phyloP scores from a whole-genome alignment of 2,797 vertebrate genomes.

The Trematomus bernacchii region DNA sequence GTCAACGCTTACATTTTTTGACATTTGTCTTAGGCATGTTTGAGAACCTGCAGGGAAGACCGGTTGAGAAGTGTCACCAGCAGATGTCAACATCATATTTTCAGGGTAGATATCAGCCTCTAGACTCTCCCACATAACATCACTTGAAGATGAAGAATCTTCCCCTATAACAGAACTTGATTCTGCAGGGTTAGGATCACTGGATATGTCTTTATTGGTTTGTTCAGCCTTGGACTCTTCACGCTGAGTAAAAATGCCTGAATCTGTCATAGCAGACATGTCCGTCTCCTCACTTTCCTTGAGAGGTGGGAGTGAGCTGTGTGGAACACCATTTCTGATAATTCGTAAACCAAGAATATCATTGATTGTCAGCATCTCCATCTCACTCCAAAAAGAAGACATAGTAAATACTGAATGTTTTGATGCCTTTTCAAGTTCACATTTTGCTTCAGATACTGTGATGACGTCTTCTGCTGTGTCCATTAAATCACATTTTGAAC shows the following conservation, averaged over 20 bases:
- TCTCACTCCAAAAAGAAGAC: conserved; percentile 88
- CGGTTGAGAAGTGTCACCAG: conserved; percentile 46
- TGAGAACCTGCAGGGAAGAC: conserved; percentile 45
- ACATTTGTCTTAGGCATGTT: conserved; percentile 68
- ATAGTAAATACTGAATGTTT: conserved; percentile 79
- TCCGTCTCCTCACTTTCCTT: conserved; percentile 61
- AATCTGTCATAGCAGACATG: conserved; percentile 61
- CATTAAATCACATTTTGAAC: conserved; percentile 28
- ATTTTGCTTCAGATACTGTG: conserved; percentile 25
- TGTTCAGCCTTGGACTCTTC: conserved; percentile 59
- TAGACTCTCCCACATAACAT: conserved; percentile 68
- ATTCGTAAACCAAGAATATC: conserved; percentile 83
- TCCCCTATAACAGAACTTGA: neutral
- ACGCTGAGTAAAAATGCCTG: conserved; percentile 67
- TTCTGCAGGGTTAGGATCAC: conserved; percentile 41
- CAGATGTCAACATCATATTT: conserved; percentile 46
- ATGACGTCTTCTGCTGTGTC: conserved; percentile 10
- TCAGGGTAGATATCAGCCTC: conserved; percentile 42
- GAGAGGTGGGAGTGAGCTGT: conserved; percentile 52
- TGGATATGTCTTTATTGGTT: conserved; percentile 42
- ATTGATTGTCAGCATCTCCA: conserved; percentile 88
- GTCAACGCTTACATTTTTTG: conserved; percentile 80
- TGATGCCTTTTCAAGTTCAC: conserved; percentile 20
- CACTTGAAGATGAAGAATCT: conserved; percentile 31
- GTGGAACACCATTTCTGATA: conserved; percentile 43